Base-by-base conservation (phyloP, 2,888 invertebrate genomes). In the Graphium colonna region DNA sequence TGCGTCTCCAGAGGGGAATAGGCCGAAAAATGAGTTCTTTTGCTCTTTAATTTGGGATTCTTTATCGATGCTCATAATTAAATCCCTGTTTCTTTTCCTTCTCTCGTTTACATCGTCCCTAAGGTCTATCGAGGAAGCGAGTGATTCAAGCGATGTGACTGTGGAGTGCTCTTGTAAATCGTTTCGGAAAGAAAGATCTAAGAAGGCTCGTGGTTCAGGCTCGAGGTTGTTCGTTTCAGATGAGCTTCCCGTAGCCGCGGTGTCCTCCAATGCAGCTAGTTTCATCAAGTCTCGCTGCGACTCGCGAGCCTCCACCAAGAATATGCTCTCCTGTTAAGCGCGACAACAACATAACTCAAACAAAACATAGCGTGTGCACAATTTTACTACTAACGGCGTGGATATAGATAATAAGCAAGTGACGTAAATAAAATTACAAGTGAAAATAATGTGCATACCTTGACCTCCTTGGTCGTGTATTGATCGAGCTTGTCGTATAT, bases 401-500 rank as follows among this genome's bases (percentile, higher is more conserved):
- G 21, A 21, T 3, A 21, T 2, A 21, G 21, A 21, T n/a, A n/a
- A n/a, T n/a, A n/a, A n/a, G n/a, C n/a, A n/a, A n/a, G n/a, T n/a
- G n/a, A n/a, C n/a, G n/a, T n/a, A n/a, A n/a, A n/a, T n/a, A n/a
- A n/a, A n/a, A n/a, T n/a, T n/a, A n/a, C 12, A 13, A 12, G 12
- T 36, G 36, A 44, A n/a, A 8, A 10, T 18, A 42, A 40, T 28
- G 15, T 12, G 43, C 21, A 62, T 76, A 90, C 90, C 82, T 94
- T 94, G 0, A 93, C 91, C 79, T 93, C 92, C 69, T 95, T 95
- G 33, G 91, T 91, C 33, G 91, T 92, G 69, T 92, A 93, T 64
- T 94, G 92, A 67, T 96, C 95, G 65, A 96, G 94, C 81, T 98
- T 96, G 81, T 99, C 99, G 74, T 98, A 98, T 72, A 99, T 98